Conservation (phyloP, 2,113 vertebrate species). For the Arenaria interpres region DNA sequence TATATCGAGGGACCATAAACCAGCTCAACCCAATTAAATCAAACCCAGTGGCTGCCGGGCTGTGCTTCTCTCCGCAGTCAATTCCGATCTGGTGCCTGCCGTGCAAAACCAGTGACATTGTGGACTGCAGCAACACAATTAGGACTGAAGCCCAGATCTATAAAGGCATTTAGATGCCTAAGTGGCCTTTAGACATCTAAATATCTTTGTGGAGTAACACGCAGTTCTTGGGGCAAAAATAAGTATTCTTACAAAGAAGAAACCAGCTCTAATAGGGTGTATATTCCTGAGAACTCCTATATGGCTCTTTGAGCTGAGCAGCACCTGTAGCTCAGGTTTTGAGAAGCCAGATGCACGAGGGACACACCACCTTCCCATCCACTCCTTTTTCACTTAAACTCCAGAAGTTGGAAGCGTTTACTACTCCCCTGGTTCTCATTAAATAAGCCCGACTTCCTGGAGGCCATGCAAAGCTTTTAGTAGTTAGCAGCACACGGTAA, state of each 20-base stretch:
- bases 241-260: background rate
- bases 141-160: background rate
- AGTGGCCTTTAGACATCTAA: background rate
- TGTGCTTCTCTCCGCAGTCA: background rate
- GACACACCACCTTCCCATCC: background rate
- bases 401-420: background rate
- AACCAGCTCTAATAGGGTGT: background rate
- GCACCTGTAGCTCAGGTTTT: background rate
- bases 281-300: background rate
- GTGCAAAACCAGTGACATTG: background rate
- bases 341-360: background rate
- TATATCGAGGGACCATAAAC: background rate
- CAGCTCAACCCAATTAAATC: background rate
- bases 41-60: background rate
- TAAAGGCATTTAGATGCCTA: background rate
- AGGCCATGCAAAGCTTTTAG: background rate
- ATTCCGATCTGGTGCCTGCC: background rate
- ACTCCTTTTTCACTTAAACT: background rate
- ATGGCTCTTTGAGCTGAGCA: fast-evolving
- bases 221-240: background rate
- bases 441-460: background rate
- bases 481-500: background rate
- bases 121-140: background rate
- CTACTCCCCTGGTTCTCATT: background rate
- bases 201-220: background rate